These are phyloP conservation scores for Panurus biarmicus DNA, from an alignment of 2,113 vertebrate species.

Conservation along the genomic window DNA sequence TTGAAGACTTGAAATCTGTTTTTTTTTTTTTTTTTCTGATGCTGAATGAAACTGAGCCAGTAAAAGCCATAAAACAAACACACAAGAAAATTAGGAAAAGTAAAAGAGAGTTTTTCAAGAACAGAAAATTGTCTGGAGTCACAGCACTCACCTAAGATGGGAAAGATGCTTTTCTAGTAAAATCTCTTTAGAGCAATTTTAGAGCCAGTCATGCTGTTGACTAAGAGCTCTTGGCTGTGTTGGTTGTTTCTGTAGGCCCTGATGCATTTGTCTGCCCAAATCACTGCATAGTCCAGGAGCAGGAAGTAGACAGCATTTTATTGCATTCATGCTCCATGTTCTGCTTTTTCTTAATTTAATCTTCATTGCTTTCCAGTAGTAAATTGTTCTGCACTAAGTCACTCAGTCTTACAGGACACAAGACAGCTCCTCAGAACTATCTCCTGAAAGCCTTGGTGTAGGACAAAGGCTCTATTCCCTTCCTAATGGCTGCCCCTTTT, in stretches of 20 bases:
- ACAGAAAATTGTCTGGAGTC: background rate
- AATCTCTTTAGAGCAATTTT: background rate
- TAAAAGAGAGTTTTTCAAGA: background rate
- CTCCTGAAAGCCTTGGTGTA: background rate
- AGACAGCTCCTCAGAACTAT: background rate
- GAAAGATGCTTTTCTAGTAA: background rate
- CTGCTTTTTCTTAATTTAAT: background rate
- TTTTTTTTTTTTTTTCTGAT: background rate
- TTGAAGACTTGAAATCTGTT: background rate
- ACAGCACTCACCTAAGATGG: background rate
- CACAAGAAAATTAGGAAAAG: background rate
- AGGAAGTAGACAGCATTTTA: background rate
- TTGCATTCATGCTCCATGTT: background rate
- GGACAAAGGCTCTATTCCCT: background rate
- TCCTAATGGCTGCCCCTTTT: background rate
- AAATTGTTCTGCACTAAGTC: background rate
- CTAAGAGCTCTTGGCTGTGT: background rate
- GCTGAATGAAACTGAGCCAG: background rate
- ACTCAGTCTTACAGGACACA: background rate
- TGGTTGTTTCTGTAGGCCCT: background rate
- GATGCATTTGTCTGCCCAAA: background rate
- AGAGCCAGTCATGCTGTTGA: background rate
- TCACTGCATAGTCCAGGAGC: background rate
- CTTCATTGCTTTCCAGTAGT: background rate
- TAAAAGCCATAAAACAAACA: background rate